Conservation (phyloP, 92 coral and sea anemone species). For the Paragorgia papillata region DNA sequence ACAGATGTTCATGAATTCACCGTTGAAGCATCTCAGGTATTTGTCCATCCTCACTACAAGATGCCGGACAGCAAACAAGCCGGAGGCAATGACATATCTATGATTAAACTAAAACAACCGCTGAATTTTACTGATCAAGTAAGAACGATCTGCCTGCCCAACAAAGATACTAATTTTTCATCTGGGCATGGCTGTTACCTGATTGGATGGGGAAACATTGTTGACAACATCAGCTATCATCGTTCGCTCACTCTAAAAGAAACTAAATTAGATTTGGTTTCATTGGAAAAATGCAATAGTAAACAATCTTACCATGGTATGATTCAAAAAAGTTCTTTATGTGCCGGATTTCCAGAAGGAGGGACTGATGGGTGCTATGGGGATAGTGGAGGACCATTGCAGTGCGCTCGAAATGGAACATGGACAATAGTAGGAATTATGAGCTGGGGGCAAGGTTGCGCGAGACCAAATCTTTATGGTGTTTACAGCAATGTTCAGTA, state of each 20-base stretch:
- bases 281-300: conserved; percentile 59
- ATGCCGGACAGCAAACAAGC: conserved; percentile 10
- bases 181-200: conserved; percentile 66
- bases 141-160: conserved; percentile 67
- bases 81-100: conserved; percentile 62
- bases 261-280: conserved; percentile 58
- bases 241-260: conserved; percentile 50
- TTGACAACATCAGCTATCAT: conserved; percentile 37
- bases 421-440: conserved; percentile 70
- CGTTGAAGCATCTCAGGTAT: conserved; percentile 43
- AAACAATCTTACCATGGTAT: conserved; percentile 56
- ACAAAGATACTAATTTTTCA: conserved; percentile 35
- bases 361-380: conserved; percentile 68
- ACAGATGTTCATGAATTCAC: conserved; percentile 65
- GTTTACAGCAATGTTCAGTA: conserved; percentile 64
- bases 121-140: conserved; percentile 63
- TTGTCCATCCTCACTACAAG: conserved; percentile 53
- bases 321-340: conserved; percentile 49
- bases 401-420: conserved; percentile 67
- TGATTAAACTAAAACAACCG: conserved; percentile 59
- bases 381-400: conserved; percentile 78
- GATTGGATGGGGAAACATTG: conserved; percentile 88
- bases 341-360: conserved; percentile 60
- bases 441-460: conserved; percentile 67
- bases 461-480: conserved; percentile 66